phyloP scores from a whole-genome alignment of 2,888 invertebrate species.

The Ectemnius continuus region DNA sequence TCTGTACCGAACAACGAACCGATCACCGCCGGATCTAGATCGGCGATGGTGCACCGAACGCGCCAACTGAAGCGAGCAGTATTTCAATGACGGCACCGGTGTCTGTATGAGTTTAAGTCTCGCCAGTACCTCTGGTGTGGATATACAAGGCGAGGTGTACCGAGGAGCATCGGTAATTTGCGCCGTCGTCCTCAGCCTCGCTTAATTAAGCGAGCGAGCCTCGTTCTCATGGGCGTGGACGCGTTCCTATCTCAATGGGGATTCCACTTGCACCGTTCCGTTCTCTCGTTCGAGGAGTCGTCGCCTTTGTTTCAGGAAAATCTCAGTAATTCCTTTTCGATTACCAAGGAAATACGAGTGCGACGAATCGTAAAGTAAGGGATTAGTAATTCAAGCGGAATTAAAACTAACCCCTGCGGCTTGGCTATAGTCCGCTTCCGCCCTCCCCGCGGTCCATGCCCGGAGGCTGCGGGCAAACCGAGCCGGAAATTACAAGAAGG shows the following conservation, averaged over 20 bases:
- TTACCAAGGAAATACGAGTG: no score
- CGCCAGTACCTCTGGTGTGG: neutral
- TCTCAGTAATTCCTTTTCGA: no score
- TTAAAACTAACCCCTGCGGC: no score
- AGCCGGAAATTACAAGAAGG: no score
- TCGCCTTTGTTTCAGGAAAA: no score
- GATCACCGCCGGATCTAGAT: slow-evolving; percentile 49
- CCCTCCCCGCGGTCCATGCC: no score
- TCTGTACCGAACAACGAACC: neutral
- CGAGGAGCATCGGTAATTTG: slow-evolving; percentile 47
- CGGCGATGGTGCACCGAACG: slow-evolving; percentile 25
- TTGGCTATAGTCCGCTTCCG: no score
- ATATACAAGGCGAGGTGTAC: neutral
- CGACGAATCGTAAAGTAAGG: no score
- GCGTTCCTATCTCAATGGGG: neutral
- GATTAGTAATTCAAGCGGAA: no score
- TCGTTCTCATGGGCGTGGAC: slow-evolving; percentile 32
- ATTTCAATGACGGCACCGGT: slow-evolving; percentile 37
- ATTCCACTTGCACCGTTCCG: no score
- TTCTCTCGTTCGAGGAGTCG: no score
- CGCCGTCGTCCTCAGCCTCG: slow-evolving; percentile 13
- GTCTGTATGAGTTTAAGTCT: slow-evolving; percentile 36
- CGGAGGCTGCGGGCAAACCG: no score
- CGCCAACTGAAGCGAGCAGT: slow-evolving; percentile 46
- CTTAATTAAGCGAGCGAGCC: slow-evolving; percentile 50